Base-by-base conservation (phyloP, 2,888 invertebrate species). In the Copidosoma aretas region DNA sequence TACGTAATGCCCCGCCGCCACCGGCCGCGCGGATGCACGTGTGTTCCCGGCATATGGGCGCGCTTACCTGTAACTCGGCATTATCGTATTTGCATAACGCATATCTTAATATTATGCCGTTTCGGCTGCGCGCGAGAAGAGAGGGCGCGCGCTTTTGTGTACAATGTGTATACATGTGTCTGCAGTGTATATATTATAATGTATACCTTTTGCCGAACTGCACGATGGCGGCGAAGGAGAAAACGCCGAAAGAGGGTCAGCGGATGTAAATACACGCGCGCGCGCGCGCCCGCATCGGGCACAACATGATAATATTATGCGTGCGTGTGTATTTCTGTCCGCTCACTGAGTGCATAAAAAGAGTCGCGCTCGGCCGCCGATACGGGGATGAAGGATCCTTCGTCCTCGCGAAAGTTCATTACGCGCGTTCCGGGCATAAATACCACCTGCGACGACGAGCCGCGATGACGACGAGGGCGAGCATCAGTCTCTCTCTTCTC, bases 21-120 rank as follows among this genome's bases (percentile, higher is more conserved):
- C n/a, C n/a, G n/a, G n/a, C n/a, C n/a, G n/a, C n/a, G n/a, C n/a
- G n/a, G 32, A 32, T 32, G 32, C 32, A 32, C 32, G 32, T 32
- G 32, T 32, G n/a, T 32, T 32, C 32, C 4, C 32, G 32, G 32
- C 32, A 3, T 8, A 32, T 32, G 43, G 12, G 56, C 60, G 56
- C 70, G 66, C 63, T 62, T 65, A 63, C 70, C 65, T 71, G 73
- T 71, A 72, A 60, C 70, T 67, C 60, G 72, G 67, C 71, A 72
- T 73, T 73, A 75, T 75, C 73, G 64, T 72, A 75, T 75, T 74
- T 73, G 73, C 73, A 75, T 75, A 73, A 70, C 74, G 70, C 74
- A 71, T 75, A 75, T 74, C 75, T 75, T 72, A 74, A 75, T 72
- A 72, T 74, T 74, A 74, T 75, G 71, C 74, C 72, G 61, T 70